Percentiles rank a stretch among this genome's conserved stretches.
These are phyloP conservation scores for Tyria jacobaeae DNA, from an alignment of 2,888 invertebrate genomes.

Conservation along the genomic window DNA sequence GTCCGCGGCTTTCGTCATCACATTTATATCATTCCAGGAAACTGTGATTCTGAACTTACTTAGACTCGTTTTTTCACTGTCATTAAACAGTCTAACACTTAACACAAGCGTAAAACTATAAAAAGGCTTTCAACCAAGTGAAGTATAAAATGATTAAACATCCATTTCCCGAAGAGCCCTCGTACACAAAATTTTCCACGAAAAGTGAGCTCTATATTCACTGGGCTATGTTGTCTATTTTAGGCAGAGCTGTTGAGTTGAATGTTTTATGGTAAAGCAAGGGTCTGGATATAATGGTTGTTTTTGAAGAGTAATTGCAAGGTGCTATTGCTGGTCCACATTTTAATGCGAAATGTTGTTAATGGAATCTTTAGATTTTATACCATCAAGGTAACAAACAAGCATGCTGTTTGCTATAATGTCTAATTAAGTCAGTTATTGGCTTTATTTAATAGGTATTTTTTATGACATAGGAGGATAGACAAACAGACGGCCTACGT, in stretches of 20 bases:
- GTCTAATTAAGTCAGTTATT: too few relatives aligned
- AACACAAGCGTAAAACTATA: conserved; percentile 61
- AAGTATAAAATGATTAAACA: conserved; percentile 58
- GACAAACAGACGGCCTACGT: too few relatives aligned
- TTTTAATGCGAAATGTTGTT: conserved; percentile 27
- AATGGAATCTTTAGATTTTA: conserved; percentile 36
- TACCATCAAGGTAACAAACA: background rate
- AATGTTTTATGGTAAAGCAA: background rate
- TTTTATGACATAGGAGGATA: too few relatives aligned
- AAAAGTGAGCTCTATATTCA: conserved; percentile 17
- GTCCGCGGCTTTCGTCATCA: background rate
- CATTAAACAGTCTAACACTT: conserved; percentile 17
- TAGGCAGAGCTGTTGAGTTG: conserved; percentile 11
- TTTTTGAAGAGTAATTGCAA: conserved; percentile 20
- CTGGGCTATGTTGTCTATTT: conserved; percentile 13
- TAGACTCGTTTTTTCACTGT: background rate
- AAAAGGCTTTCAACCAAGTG: conserved; percentile 59
- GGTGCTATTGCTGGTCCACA: conserved; percentile 18
- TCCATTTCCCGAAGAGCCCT: conserved; percentile 27
- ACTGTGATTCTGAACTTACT: background rate
- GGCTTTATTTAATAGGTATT: too few relatives aligned
- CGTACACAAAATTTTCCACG: background rate
- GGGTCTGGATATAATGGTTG: conserved; percentile 10
- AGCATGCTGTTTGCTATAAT: too few relatives aligned
- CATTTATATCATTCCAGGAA: background rate